These are phyloP conservation scores for Oreochromis mossambicus DNA, from an alignment of 2,797 vertebrate species.

Conservation along the genomic window DNA sequence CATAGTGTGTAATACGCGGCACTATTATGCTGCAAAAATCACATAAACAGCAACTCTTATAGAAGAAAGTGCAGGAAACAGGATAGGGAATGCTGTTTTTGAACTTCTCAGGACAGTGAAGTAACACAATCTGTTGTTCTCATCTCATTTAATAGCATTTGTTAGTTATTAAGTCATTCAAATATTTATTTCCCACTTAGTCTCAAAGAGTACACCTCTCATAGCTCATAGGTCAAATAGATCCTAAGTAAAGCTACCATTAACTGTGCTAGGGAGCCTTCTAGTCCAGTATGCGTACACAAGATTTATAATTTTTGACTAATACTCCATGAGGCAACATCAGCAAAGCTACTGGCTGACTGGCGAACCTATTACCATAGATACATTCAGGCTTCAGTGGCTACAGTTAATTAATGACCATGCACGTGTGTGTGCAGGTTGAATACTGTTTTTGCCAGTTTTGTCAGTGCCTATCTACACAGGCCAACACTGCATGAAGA, in stretches of 20 bases:
- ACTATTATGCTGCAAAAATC: neutral
- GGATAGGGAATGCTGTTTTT: neutral
- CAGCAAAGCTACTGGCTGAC: neutral
- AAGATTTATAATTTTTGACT: neutral
- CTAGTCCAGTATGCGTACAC: neutral
- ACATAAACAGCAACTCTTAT: neutral
- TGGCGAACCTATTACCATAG: neutral
- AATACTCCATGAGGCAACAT: neutral
- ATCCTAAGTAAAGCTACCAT: neutral
- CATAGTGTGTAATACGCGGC: too few species aligned
- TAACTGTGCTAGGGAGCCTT: rapidly evolving
- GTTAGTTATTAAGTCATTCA: neutral
- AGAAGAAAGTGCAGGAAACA: neutral
- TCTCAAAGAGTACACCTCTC: neutral
- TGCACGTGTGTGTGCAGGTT: neutral
- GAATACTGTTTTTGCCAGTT: neutral
- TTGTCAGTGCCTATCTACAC: neutral
- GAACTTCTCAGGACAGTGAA: neutral
- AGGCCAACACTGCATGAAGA: neutral
- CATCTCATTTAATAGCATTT: neutral
- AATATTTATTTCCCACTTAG: neutral
- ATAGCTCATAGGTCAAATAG: neutral
- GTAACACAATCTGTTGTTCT: neutral
- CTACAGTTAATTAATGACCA: neutral
- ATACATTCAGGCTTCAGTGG: neutral